Conservation (phyloP, 2,888 invertebrate genomes). For the Cosmia pyralina region DNA sequence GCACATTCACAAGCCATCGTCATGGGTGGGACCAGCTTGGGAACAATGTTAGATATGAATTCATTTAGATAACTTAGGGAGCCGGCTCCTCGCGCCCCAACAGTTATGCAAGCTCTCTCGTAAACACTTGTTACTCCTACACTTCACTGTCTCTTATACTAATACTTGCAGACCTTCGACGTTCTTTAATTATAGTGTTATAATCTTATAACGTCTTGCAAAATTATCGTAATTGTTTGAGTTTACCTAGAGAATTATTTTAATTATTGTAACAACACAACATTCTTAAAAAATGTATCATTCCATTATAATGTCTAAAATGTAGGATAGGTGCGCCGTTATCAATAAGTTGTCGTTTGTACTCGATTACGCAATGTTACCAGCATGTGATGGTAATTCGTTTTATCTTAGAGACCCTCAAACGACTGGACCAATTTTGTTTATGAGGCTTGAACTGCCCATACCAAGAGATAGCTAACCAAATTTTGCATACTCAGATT, state of each 20-base stretch:
- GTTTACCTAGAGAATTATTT: constrained; percentile 71
- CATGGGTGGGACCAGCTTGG: constrained; percentile 90
- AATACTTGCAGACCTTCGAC: constrained; percentile 53
- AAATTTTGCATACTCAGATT: constrained; percentile 40
- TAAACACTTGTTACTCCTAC: constrained; percentile 70
- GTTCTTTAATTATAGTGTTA: constrained; percentile 55
- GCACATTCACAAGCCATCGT: constrained; percentile 88
- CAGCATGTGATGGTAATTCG: constrained; percentile 42
- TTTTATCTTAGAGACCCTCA: constrained; percentile 47
- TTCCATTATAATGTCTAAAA: constrained; percentile 89
- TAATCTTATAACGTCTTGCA: constrained; percentile 37
- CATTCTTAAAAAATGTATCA: constrained; percentile 89
- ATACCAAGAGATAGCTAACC: constrained; percentile 35
- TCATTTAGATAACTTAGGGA: constrained; percentile 86
- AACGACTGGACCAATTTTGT: constrained; percentile 66
- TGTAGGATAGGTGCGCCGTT: constrained; percentile 87
- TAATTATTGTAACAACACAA: constrained; percentile 80
- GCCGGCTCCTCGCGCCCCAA: constrained; percentile 78
- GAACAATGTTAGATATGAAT: constrained; percentile 89
- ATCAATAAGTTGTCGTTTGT: constrained; percentile 78
- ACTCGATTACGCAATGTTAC: constrained; percentile 58
- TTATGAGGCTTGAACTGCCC: constrained; percentile 52
- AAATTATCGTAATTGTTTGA: constrained; percentile 66
- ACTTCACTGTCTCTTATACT: constrained; percentile 59
- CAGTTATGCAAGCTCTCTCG: constrained; percentile 81